These are phyloP conservation scores for Acropternis orthonyx DNA, from an alignment of 2,797 vertebrate genomes.

Conservation along the genomic window DNA sequence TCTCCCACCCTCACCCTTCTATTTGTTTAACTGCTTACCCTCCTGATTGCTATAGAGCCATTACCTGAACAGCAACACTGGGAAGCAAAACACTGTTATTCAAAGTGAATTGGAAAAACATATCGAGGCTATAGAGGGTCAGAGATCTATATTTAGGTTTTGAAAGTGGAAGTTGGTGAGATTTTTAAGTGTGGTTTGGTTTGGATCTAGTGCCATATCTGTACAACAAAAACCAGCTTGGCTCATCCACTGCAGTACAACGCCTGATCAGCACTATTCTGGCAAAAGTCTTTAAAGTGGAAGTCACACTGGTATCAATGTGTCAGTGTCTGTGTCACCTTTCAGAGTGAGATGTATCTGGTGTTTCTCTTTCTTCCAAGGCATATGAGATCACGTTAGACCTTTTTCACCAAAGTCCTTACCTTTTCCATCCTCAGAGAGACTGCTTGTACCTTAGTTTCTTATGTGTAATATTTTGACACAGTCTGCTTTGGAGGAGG, in stretches of 20 bases:
- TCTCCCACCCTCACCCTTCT: not conserved
- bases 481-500: not conserved
- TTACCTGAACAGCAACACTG: not conserved
- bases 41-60: not conserved
- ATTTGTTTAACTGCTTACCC: not conserved
- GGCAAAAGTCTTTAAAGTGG: not conserved
- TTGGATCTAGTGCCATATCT: not conserved
- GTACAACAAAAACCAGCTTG: not conserved
- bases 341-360: not conserved
- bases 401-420: not conserved
- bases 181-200: not conserved
- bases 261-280: accelerated
- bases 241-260: not conserved
- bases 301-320: not conserved
- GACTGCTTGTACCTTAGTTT: not conserved
- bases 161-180: not conserved
- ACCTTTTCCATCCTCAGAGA: not conserved
- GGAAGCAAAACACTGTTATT: not conserved
- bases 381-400: not conserved
- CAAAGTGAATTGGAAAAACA: not conserved
- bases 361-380: not conserved
- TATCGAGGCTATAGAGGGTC: not conserved
- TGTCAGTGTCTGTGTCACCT: not conserved
- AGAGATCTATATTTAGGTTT: not conserved
- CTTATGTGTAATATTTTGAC: not conserved